Evolutionary conservation across 2,888 invertebrate species (phyloP).

Genomic region (Linnaemya vulpina): DNA sequence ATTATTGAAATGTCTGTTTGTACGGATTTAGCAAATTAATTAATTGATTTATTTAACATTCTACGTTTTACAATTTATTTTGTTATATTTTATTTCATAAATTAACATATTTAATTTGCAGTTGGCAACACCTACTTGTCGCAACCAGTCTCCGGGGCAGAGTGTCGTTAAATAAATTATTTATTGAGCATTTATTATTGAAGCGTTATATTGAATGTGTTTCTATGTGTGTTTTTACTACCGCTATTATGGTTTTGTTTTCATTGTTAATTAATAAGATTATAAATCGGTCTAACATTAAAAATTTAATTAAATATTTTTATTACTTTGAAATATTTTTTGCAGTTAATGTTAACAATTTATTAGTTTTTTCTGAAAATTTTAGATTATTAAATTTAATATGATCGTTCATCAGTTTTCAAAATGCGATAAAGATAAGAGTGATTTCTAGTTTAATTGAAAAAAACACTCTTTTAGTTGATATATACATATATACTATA

Average conservation of each 20-base stretch:
- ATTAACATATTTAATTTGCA: constrained; percentile 52
- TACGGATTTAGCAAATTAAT: constrained; percentile 72
- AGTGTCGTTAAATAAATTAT: constrained; percentile 49
- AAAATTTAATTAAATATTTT: constrained; percentile 37
- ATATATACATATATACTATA: no score
- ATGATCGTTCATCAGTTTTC: not conserved
- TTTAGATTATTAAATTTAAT: not conserved
- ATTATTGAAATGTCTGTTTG: constrained; percentile 65
- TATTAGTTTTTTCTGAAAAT: not conserved
- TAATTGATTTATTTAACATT: constrained; percentile 73
- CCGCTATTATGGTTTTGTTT: constrained; percentile 25
- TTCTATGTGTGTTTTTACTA: constrained; percentile 3
- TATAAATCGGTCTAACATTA: constrained; percentile 41
- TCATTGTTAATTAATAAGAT: constrained; percentile 22
- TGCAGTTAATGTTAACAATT: not conserved
- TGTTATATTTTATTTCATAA: constrained; percentile 34
- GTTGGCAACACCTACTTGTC: constrained; percentile 62
- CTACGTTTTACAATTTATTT: constrained; percentile 26
- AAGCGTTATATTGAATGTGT: constrained; percentile 1
- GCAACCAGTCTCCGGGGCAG: constrained; percentile 36
- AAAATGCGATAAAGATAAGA: no score
- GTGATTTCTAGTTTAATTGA: no score
- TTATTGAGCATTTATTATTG: constrained; percentile 39
- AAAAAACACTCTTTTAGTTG: not conserved
- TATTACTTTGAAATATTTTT: constrained; percentile 10